Conservation (phyloP, 2,797 vertebrate genomes). For the Muscicapa comitata region DNA sequence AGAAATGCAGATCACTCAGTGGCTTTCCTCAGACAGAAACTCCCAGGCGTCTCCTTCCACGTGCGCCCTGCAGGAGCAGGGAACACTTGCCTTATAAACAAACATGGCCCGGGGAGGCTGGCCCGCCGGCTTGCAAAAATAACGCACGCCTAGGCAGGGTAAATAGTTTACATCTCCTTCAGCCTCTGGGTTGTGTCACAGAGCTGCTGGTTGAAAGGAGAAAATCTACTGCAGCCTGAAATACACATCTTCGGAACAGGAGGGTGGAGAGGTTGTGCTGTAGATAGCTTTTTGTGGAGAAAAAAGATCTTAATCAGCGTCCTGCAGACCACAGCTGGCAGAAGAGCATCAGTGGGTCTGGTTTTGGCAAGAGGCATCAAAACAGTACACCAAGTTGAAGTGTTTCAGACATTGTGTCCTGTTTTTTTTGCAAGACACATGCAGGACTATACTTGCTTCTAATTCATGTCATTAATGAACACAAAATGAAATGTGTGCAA, state of each 20-base stretch:
- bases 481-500: not conserved
- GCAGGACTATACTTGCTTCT: not conserved
- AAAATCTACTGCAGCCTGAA: not conserved
- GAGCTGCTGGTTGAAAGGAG: not conserved
- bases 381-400: fast-evolving
- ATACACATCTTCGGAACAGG: fast-evolving
- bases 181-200: conserved; percentile 32
- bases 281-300: not conserved
- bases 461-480: not conserved
- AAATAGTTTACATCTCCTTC: conserved; percentile 65
- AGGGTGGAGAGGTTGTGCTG: not conserved
- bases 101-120: not conserved
- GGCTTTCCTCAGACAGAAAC: conserved; percentile 38
- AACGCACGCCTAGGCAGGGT: not conserved
- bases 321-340: not conserved
- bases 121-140: not conserved
- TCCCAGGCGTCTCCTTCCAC: not conserved
- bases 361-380: not conserved
- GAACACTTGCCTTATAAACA: conserved; percentile 46
- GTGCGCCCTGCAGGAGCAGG: not conserved
- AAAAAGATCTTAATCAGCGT: fast-evolving
- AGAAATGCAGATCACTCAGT: not conserved
- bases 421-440: not conserved
- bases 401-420: not conserved
- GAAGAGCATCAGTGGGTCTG: not conserved